Base-by-base conservation (phyloP, 2,797 vertebrate species). In the Tapirus indicus region DNA sequence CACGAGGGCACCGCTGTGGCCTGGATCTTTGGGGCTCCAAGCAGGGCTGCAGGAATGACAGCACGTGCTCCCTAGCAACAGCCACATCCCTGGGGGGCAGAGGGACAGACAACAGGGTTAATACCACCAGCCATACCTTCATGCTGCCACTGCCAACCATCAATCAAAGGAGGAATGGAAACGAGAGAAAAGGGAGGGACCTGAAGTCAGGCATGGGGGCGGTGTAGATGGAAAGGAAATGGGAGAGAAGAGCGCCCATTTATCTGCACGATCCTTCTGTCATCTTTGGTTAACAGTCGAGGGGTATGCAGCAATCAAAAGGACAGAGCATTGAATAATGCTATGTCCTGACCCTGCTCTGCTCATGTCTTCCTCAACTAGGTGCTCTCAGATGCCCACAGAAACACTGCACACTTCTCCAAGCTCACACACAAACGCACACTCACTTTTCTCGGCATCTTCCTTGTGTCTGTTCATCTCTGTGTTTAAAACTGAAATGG, bases 21-120 rank as follows among this genome's bases (percentile, higher is more conserved):
- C 96, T 44, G 11, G 20, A 93, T 84, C 97, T 82, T 49, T 16
- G 56, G 54, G 86, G 60, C 85, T 72, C 66, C 3, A 17, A 58
- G 79, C 16, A 0, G 16, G 80, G 35, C 85, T 83, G 83, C 87
- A 58, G 90, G 77, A 90, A 86, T 92, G 94, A 96, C 96, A 94
- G 91, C 69, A 47, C 54, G 29, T 6, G 5, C 56, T 93, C 84
- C 78, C 47, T 69, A 44, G 64, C 12, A 87, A 21, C 32, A 41
- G 56, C 52, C 91, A 49, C 1, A 0, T 95, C 94, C 93, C 95
- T 56, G 64, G 49, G 92, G 82, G 35, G 3, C 0, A 3, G 5
- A 47, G 71, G 78, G 79, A 44, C 90, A 86, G 92, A 95, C 58
- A 86, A 54, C 44, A 44, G 44, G 92, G 90, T 75, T 82, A 80